Evolutionary conservation across 1,140 invertebrate genomes (phyloP), one percentile per base, ranked within the genome.

Genomic region (Pogonomyrmex barbatus): DNA sequence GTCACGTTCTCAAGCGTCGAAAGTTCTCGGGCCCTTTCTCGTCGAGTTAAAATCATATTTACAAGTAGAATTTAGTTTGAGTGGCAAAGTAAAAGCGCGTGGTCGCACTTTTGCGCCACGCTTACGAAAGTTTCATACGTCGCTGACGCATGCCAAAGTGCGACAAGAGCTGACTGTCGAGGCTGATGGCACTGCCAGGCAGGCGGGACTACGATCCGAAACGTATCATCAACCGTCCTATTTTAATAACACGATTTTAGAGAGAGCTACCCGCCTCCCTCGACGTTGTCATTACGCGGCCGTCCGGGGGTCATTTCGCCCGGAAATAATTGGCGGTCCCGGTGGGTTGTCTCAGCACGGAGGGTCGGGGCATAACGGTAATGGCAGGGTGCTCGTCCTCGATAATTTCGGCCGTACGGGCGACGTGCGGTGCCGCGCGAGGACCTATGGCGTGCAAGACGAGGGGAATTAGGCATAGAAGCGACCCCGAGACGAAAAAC

Each of bases 311-410:
- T 91, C 81, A 79, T 91, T 91, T 91, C 89, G 84, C 65, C 42
- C 68, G 77, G 24, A 81, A 90, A 92, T 92, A 91, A 92, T 92
- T 92, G 92, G 84, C 90, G 89, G 87, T 91, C 90, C 87, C 82
- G 54, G 50, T 75, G 63, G 63, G 63, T 85, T 86, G 76, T 90
- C 91, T 78, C 86, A 58, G 70, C 42, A 60, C 47, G 76, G 56
- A 77, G 73, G 79, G 71, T 56, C 65, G 78, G 52, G 65, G 77
- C 70, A 88, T 90, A 91, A 88, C 85, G 71, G 65, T 92, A 93
- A 93, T 93, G 82, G 87, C 85, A 88, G 87, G 88, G 88, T 87
- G 82, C 78, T 24, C 62, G 60, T 73, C 60, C 50, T 70, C 71
- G 85, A 92, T 90, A 78, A 89, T 90, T 87, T 87, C 78, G 70